phyloP scores from a whole-genome alignment of 2,113 vertebrate genomes.

The Abramis brama region DNA sequence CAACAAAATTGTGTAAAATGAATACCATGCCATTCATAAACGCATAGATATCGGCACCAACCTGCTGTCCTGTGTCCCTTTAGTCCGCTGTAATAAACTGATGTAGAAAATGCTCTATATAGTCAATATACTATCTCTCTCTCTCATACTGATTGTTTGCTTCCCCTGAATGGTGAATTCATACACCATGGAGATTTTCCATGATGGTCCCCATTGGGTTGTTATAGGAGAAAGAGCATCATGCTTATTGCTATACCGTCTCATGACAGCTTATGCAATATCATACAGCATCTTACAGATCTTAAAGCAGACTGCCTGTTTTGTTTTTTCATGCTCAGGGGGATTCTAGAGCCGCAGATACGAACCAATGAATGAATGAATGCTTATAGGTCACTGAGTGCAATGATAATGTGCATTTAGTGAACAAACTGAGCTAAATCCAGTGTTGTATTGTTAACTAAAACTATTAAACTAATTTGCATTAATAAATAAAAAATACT shows the following conservation, averaged over 20 bases:
- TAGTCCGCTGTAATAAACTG: background rate
- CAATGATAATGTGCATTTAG: background rate
- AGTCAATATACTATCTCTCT: background rate
- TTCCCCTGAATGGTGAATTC: constrained; percentile 18
- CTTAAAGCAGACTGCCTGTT: background rate
- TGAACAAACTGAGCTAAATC: background rate
- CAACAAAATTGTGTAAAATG: too few species aligned
- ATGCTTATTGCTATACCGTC: background rate
- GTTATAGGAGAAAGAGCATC: background rate
- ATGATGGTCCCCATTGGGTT: constrained; percentile 17
- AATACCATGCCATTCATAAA: too few species aligned
- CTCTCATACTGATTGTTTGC: constrained; percentile 4
- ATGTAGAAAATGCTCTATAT: background rate
- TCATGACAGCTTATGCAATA: constrained; percentile 34
- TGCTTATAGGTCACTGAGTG: background rate
- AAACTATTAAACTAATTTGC: background rate
- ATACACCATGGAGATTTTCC: constrained; percentile 40
- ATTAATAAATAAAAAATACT: background rate
- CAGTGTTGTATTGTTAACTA: background rate
- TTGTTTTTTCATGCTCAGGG: background rate
- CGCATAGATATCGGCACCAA: background rate
- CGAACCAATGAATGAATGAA: constrained; percentile 24
- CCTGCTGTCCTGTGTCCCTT: background rate
- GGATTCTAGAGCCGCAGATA: background rate
- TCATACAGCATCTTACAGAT: background rate